Evolutionary conservation across 2,888 invertebrate species (phyloP).

Genomic region (Parthenolecanium corni): DNA sequence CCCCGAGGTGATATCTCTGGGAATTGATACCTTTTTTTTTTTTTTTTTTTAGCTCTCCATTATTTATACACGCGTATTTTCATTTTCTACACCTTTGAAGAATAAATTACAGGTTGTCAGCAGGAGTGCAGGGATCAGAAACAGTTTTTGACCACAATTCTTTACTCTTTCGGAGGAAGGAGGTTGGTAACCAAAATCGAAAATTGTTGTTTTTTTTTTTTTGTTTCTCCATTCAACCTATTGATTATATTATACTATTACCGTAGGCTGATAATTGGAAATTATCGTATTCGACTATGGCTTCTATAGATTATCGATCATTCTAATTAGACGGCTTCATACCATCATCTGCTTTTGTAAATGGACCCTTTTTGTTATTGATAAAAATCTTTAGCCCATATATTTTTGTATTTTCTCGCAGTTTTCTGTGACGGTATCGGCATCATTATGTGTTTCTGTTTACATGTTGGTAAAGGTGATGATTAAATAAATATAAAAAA

Average conservation of each 20-base stretch:
- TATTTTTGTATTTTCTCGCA: background rate
- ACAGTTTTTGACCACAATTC: background rate
- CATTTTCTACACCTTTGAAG: background rate
- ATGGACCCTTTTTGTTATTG: background rate
- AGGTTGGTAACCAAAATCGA: background rate
- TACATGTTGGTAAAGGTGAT: too few relatives aligned
- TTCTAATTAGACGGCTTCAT: conserved; percentile 23
- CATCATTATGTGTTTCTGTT: conserved; percentile 2
- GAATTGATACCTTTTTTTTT: background rate
- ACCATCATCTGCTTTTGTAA: conserved; percentile 4
- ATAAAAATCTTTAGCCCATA: background rate
- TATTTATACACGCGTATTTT: background rate
- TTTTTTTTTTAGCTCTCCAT: conserved; percentile 6
- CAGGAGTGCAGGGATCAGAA: background rate
- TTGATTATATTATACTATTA: conserved; percentile 15
- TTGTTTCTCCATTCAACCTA: background rate
- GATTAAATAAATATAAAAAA: too few relatives aligned
- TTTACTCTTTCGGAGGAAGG: background rate
- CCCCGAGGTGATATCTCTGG: background rate
- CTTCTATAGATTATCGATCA: conserved; percentile 17
- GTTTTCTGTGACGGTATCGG: too few relatives aligned
- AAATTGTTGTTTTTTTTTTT: background rate
- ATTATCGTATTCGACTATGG: conserved; percentile 16
- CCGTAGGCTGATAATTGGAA: conserved; percentile 20
- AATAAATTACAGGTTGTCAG: conserved; percentile 19